Base-by-base conservation (phyloP, 1,140 invertebrate species). In the Vanessa atalanta region DNA sequence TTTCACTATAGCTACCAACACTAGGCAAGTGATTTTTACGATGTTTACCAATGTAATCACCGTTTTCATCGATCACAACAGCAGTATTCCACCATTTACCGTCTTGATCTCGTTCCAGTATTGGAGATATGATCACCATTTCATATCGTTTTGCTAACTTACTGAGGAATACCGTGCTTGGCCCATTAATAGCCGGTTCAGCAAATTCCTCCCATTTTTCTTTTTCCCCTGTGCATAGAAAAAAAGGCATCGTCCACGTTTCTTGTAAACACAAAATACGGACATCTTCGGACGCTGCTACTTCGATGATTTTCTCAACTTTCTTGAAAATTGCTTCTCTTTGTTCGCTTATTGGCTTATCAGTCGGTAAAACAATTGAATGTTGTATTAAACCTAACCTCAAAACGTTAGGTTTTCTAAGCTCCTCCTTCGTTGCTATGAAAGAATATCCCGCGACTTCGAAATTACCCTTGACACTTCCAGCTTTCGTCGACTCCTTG, bases 171-270 rank as follows among this genome's bases (percentile, higher is more conserved):
- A 94, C 93, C 7, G 97, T 98, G 0, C 97, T 97, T 0, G 97
- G 96, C 1, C 99, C 99, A 81, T 94, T 93, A 85, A 97, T 95
- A n/a, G 97, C 97, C 70, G 96, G 95, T 92, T 99, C 99, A 0
- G 98, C 98, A 91, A 99, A 99, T 89, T 99, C 97, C 81, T 95
- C 96, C 99, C 99, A 99, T 1, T 98, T 98, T 78, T 96, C 94
- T 88, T 98, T 98, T 93, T 99, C 98, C 57, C 98, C 93, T 0
- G 99, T 99, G 87, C 98, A 99, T 82, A 99, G 99, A 8, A 97
- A 98, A 94, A 99, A 99, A 3, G 99, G 99, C 98, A 99, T 99
- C 97, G 98, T 95, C 99, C 99, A 99, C 15, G 98, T 96, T 94
- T 99, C 99, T 93, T 99, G 98, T 55, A 99, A 94, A 87, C 99